phyloP scores from a whole-genome alignment of 1,140 invertebrate species.

The Papilio polyxenes region DNA sequence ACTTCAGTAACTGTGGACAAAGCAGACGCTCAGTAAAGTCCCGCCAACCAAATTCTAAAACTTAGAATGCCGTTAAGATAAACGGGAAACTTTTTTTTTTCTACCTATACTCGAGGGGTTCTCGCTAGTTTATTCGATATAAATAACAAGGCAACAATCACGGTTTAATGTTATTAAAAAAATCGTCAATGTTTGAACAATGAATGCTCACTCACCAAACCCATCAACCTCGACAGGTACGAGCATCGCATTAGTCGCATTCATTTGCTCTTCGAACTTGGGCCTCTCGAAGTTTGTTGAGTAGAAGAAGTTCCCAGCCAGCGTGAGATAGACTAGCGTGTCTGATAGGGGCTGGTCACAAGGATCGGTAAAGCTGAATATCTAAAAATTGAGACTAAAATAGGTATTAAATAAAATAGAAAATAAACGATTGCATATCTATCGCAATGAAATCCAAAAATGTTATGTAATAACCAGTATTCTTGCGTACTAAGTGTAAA shows the following conservation, averaged over 20 bases:
- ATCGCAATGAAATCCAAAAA: too few species aligned
- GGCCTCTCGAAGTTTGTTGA: slow-evolving; percentile 1
- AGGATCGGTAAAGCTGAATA: slow-evolving; percentile 54
- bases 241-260: neutral
- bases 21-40: neutral
- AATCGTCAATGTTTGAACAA: too few species aligned
- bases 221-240: neutral
- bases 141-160: too few species aligned
- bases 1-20: neutral
- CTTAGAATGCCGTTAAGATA: neutral
- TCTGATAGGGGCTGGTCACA: slow-evolving; percentile 45
- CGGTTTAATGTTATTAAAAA: too few species aligned
- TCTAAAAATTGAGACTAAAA: slow-evolving; percentile 45
- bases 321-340: slow-evolving; percentile 63
- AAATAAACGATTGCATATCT: too few species aligned
- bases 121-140: too few species aligned
- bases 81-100: neutral
- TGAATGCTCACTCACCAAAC: neutral
- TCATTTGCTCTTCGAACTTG: slow-evolving; percentile 10
- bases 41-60: neutral
- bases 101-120: too few species aligned
- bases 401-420: too few species aligned
- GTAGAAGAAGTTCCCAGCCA: slow-evolving; percentile 70
- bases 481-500: too few species aligned
- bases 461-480: too few species aligned